Conservation (phyloP, 2,888 invertebrate genomes). For the Malacosoma neustria region DNA sequence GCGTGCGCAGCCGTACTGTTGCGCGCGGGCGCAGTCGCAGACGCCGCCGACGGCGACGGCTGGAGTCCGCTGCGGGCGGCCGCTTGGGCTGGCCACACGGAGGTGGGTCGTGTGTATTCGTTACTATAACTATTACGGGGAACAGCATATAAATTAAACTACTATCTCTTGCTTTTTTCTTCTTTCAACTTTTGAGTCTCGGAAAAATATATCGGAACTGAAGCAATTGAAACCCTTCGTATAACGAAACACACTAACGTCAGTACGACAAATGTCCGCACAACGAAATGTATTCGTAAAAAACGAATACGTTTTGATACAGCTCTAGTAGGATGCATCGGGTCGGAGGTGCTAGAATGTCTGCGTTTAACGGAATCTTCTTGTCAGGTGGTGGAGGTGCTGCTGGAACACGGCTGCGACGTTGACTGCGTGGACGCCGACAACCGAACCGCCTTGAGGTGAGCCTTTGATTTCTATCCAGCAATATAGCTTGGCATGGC, state of each 20-base stretch:
- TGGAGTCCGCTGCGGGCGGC: constrained; percentile 95
- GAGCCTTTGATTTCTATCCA: neutral
- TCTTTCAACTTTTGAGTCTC: neutral
- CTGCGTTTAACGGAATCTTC: no score
- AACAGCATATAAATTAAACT: no score
- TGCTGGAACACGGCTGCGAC: constrained; percentile 85
- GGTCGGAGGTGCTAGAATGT: no score
- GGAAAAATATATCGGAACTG: no score
- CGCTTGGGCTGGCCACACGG: constrained; percentile 96
- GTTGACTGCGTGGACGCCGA: constrained; percentile 92
- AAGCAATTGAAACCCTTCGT: no score
- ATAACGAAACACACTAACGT: no score
- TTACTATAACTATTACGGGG: neutral
- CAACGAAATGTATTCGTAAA: no score
- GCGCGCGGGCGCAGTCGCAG: constrained; percentile 82
- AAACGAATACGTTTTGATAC: no score
- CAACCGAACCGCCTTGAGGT: constrained; percentile 88
- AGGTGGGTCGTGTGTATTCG: constrained; percentile 52
- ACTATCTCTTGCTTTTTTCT: no score
- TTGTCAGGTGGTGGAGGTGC: constrained; percentile 81
- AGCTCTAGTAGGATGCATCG: no score
- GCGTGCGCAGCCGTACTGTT: constrained; percentile 80
- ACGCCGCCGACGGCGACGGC: constrained; percentile 90
- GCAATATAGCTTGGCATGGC: no score
- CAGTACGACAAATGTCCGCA: no score